Percentiles rank a stretch among this genome's conserved stretches.
These are phyloP conservation scores for Gallinago paraguaiae DNA, from an alignment of 2,113 vertebrate species.

Conservation along the genomic window DNA sequence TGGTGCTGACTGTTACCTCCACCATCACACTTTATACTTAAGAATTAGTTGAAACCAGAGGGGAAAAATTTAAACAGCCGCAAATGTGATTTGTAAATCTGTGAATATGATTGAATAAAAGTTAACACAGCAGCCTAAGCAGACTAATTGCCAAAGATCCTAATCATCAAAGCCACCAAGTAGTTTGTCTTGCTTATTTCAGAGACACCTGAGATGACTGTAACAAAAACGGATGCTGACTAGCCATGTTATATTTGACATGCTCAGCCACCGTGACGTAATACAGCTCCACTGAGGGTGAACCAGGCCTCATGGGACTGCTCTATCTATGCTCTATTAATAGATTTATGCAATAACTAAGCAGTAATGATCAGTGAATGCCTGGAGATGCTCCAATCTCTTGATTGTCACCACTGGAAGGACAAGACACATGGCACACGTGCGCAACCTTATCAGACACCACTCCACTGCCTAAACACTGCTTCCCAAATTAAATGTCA, in stretches of 20 bases:
- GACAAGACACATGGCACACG: neutral
- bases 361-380: neutral
- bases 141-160: neutral
- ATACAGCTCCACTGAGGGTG: neutral
- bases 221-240: neutral
- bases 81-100: neutral
- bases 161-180: neutral
- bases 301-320: neutral
- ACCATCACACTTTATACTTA: neutral
- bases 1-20: neutral
- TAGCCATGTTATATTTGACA: neutral
- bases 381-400: neutral
- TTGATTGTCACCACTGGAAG: neutral
- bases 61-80: neutral
- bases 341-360: neutral
- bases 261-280: accelerated
- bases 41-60: neutral
- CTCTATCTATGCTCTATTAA: neutral
- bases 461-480: neutral
- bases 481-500: neutral
- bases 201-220: neutral
- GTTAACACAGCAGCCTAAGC: neutral
- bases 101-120: neutral
- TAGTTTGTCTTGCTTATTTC: neutral
- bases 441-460: neutral